Conservation (phyloP, 1,140 invertebrate species). For the Drosophila melanogaster region DNA sequence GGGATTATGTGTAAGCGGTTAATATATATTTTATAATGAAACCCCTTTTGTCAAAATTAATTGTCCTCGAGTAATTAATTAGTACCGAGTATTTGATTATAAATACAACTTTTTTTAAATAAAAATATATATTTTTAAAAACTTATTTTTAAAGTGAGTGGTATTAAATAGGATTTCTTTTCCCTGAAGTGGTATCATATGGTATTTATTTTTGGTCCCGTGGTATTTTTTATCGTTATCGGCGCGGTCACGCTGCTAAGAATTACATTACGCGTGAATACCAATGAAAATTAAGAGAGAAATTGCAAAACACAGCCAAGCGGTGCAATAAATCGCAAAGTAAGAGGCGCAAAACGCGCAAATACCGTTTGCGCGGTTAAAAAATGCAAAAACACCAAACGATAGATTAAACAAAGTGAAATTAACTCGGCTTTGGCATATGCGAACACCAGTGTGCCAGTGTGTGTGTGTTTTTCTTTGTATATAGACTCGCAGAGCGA, state of each 20-base stretch:
- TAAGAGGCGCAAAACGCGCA: conserved; percentile 39
- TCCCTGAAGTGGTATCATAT: no score
- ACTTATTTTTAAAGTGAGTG: no score
- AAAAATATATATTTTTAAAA: no score
- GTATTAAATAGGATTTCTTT: no score
- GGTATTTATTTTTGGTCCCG: no score
- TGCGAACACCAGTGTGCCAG: conserved; percentile 44
- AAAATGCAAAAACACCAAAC: conserved; percentile 20
- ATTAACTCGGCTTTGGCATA: conserved; percentile 71
- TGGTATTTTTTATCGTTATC: no score
- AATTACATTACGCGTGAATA: conserved; percentile 57
- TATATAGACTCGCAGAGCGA: conserved; percentile 70
- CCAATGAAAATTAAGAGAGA: conserved; percentile 61
- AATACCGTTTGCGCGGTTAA: background rate
- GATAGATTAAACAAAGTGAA: conserved; percentile 64
- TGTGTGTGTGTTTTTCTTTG: conserved; percentile 74
- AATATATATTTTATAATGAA: no score
- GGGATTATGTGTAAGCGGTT: no score
- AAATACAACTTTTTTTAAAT: no score
- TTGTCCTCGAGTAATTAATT: no score
- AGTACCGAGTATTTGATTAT: no score
- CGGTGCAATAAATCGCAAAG: conserved; percentile 60
- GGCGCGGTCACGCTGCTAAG: conserved; percentile 3
- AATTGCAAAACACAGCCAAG: conserved; percentile 49
- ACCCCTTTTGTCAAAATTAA: no score